Base-by-base conservation (phyloP, 2,888 invertebrate genomes). In the Chymomyza fuscimana region DNA sequence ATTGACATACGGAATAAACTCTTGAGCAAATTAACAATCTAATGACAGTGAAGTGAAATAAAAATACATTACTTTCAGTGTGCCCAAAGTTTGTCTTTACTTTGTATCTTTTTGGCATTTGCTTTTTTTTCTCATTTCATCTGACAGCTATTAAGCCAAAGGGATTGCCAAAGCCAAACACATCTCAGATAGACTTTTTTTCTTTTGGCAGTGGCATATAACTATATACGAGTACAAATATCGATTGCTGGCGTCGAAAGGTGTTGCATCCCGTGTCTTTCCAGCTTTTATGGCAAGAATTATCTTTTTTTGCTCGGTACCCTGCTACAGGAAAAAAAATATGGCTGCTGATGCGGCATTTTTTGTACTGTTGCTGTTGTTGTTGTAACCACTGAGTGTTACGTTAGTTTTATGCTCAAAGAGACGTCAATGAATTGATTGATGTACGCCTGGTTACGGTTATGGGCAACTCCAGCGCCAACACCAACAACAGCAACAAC, bases 341-440 rank as follows among this genome's bases (percentile, higher is more conserved):
- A 19, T 16, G 16, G 58, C 12, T 58, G 6, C 25, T 58, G 25
- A 15, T 58, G 25, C 25, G 5, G 32, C 32, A 32, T 32, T 32
- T 7, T 32, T 32, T 32, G 5, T 32, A 5, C 32, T 32, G 32
- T 54, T 54, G 69, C 15, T n/a, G 52, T 51, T 73, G 60, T 59
- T 65, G 72, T 16, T 70, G 59, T 52, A 36, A 67, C 67, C 60
- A 63, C 63, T 36, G 54, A 59, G 69, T 67, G 61, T 69, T 56
- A 50, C 68, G 36, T 63, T 71, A 61, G 71, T 64, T 71, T 74
- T 76, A 70, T 79, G 77, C 69, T 73, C 68, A 67, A 70, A 73
- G 76, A 67, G 63, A 70, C 79, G 86, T 83, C 87, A 83, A 81
- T 84, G 81, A 86, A 87, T 83, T 88, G 84, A 85, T 88, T 82